A percentile compares a stretch with the other conserved stretches of the same genome.
Conservation (phyloP, 1,140 invertebrate genomes). For the Bathynomus jamesi region DNA sequence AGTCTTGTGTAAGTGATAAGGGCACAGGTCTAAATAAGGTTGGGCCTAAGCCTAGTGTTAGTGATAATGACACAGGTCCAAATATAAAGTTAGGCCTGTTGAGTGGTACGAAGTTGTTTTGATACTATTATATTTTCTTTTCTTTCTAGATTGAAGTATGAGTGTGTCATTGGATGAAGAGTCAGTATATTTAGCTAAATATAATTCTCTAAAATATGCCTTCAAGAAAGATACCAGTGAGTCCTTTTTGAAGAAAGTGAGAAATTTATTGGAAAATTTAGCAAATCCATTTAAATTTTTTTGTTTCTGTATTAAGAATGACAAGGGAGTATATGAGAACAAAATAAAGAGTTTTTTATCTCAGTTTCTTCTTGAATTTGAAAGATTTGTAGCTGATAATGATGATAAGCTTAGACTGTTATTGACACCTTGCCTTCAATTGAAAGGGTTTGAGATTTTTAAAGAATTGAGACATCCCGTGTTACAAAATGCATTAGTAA, state of each 20-base stretch:
- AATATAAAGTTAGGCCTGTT: too few species aligned
- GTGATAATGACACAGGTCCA: too few species aligned
- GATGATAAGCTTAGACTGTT: background rate
- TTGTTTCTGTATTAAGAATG: background rate
- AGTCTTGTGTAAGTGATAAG: too few species aligned
- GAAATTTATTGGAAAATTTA: background rate
- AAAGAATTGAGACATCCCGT: background rate
- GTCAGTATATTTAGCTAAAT: background rate
- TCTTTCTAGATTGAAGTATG: too few species aligned
- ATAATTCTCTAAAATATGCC: background rate
- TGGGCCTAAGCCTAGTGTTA: too few species aligned
- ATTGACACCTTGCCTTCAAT: background rate
- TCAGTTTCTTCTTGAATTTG: background rate
- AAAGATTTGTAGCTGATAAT: background rate
- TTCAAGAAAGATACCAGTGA: background rate
- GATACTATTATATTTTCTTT: too few species aligned
- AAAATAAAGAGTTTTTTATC: background rate
- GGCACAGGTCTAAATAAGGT: too few species aligned
- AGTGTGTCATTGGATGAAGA: too few species aligned
- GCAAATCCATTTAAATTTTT: background rate
- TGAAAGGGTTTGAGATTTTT: background rate
- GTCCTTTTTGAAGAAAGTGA: background rate
- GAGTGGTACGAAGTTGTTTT: too few species aligned
- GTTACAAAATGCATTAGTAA: background rate
- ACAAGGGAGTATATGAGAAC: background rate